Evolutionary conservation across 2,113 vertebrate genomes (phyloP).

Genomic region (Tychaedon coryphoeus): DNA sequence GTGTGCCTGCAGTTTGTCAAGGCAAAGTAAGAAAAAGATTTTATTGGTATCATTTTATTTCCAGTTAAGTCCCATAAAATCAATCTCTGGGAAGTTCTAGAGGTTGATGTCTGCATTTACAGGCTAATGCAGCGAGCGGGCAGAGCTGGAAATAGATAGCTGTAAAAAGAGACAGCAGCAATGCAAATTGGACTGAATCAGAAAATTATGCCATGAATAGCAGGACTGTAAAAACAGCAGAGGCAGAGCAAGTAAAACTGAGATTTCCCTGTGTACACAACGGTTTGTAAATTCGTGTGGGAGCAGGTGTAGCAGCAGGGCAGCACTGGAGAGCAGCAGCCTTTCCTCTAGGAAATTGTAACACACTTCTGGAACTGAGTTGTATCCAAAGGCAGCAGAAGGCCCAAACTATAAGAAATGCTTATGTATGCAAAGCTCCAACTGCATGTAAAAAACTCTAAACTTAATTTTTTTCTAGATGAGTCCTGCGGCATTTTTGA

Average conservation of each 20-base stretch:
- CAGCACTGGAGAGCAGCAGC: neutral
- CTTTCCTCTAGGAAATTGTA: neutral
- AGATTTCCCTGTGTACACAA: neutral
- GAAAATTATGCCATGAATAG: neutral
- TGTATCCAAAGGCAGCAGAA: neutral
- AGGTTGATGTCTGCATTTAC: constrained; percentile 11
- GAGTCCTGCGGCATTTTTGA: neutral
- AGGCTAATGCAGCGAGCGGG: neutral
- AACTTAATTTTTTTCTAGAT: neutral
- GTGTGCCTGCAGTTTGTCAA: constrained; percentile 13
- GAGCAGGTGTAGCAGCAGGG: neutral
- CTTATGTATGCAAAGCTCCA: neutral
- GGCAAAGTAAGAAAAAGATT: constrained; percentile 30
- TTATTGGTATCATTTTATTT: constrained; percentile 63
- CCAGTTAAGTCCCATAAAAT: constrained; percentile 52
- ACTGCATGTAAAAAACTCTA: neutral
- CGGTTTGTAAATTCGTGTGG: neutral
- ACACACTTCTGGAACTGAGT: neutral
- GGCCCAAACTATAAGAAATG: neutral
- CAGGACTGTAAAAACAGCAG: constrained; percentile 36
- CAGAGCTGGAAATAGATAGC: neutral
- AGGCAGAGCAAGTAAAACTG: neutral
- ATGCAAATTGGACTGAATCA: constrained; percentile 47
- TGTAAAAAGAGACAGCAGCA: constrained; percentile 22
- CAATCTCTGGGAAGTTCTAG: constrained; percentile 46